Conservation (phyloP, 2,797 vertebrate genomes). For the Diplodus sargus region DNA sequence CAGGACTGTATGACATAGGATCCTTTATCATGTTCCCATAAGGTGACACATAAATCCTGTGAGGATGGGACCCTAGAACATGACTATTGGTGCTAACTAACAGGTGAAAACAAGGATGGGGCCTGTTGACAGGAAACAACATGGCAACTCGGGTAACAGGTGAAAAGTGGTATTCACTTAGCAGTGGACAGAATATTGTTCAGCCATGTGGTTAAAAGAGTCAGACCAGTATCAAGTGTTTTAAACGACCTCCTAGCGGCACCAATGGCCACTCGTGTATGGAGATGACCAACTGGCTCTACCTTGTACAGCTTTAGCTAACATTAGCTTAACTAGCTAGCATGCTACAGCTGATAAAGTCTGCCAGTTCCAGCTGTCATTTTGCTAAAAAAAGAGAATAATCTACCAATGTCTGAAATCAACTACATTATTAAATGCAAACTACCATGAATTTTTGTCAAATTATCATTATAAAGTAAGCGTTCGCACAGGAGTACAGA, state of each 20-base stretch:
- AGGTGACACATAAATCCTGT: no score
- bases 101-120: background rate
- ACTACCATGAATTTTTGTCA: background rate
- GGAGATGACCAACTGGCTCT: background rate
- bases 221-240: background rate
- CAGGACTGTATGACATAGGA: no score
- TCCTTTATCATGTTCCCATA: no score
- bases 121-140: no score
- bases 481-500: fast-evolving
- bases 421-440: no score
- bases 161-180: background rate
- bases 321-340: background rate
- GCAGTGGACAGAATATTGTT: background rate
- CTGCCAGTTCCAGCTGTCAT: background rate
- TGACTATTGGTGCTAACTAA: background rate
- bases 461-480: background rate
- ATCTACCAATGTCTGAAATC: background rate
- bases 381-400: background rate
- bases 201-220: background rate
- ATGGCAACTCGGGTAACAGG: background rate
- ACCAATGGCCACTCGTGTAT: background rate
- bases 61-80: no score
- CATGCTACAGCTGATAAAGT: background rate
- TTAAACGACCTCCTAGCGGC: background rate
- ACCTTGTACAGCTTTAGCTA: background rate